A percentile compares a stretch with the other conserved stretches of the same genome.
These are phyloP conservation scores for Lomographa bimaculata DNA, from an alignment of 2,888 invertebrate genomes.

Conservation along the genomic window DNA sequence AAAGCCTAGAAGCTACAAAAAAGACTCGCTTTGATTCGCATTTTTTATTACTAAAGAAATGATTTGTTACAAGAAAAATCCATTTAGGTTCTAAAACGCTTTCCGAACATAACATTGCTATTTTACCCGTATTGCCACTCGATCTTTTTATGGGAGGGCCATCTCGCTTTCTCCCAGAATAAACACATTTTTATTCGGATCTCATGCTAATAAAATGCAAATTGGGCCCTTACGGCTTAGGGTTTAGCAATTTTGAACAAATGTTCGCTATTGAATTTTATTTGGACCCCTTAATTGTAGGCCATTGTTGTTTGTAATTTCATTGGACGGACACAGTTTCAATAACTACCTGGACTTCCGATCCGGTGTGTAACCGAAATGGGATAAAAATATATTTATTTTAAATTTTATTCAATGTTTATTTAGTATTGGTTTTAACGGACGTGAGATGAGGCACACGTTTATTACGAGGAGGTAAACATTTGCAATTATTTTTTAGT, in stretches of 20 bases:
- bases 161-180: conserved; percentile 70
- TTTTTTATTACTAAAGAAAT: conserved; percentile 24
- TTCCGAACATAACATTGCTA: conserved; percentile 52
- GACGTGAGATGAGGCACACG: too few relatives aligned
- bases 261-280: conserved; percentile 75
- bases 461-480: too few relatives aligned
- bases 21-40: conserved; percentile 6
- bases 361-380: conserved; percentile 27
- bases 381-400: too few relatives aligned
- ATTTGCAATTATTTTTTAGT: too few relatives aligned
- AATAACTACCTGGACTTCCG: conserved; percentile 31
- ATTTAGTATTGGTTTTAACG: too few relatives aligned
- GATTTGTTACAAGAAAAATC: conserved; percentile 41
- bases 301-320: conserved; percentile 48
- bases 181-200: conserved; percentile 78
- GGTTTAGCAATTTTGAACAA: conserved; percentile 74
- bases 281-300: conserved; percentile 69
- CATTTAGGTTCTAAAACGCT: conserved; percentile 52
- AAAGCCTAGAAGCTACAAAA: too few relatives aligned
- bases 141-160: conserved; percentile 62
- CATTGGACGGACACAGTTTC: conserved; percentile 39
- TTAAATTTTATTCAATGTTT: too few relatives aligned
- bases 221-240: conserved; percentile 73
- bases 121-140: conserved; percentile 61
- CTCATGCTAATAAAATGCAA: conserved; percentile 79